phyloP scores from a whole-genome alignment of 1,140 invertebrate genomes.

The Oncopodura yosiiana region DNA sequence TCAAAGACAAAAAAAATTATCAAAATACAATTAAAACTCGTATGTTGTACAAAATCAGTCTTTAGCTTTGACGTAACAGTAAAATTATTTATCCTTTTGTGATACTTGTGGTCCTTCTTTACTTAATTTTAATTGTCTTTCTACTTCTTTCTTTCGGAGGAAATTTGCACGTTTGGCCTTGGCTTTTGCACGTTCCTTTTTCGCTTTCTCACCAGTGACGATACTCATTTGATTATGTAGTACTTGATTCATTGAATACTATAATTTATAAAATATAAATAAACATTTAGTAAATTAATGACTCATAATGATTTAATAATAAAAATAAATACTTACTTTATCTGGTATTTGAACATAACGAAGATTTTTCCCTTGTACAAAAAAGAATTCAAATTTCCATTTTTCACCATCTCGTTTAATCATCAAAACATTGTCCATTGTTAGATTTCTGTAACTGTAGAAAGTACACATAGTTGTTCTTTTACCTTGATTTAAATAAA shows the following conservation, averaged over 20 bases:
- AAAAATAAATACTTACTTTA: constrained; percentile 9
- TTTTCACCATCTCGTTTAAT: constrained; percentile 9
- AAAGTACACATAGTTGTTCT: background rate
- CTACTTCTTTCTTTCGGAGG: too few relatives aligned
- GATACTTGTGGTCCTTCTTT: too few relatives aligned
- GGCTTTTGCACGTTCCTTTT: constrained; percentile 12
- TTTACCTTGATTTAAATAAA: background rate
- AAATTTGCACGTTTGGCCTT: too few relatives aligned
- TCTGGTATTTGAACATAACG: constrained; percentile 23
- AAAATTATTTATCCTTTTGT: too few relatives aligned
- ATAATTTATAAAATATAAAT: background rate
- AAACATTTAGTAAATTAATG: background rate
- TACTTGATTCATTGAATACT: constrained; percentile 7
- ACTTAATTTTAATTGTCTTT: too few relatives aligned
- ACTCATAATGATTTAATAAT: background rate
- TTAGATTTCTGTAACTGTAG: constrained; percentile 24
- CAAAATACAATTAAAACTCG: too few relatives aligned
- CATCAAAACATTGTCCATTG: constrained; percentile 22
- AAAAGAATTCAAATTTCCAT: constrained; percentile 21
- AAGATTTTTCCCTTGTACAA: constrained; percentile 20
- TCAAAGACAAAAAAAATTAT: too few relatives aligned
- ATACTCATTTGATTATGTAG: constrained; percentile 16
- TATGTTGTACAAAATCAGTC: too few relatives aligned
- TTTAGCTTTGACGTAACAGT: too few relatives aligned
- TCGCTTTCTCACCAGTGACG: constrained; percentile 16